A percentile compares a stretch with the other conserved stretches of the same genome.
These are phyloP conservation scores for Drosophila busckii DNA, from an alignment of 1,140 invertebrate genomes.

Conservation along the genomic window DNA sequence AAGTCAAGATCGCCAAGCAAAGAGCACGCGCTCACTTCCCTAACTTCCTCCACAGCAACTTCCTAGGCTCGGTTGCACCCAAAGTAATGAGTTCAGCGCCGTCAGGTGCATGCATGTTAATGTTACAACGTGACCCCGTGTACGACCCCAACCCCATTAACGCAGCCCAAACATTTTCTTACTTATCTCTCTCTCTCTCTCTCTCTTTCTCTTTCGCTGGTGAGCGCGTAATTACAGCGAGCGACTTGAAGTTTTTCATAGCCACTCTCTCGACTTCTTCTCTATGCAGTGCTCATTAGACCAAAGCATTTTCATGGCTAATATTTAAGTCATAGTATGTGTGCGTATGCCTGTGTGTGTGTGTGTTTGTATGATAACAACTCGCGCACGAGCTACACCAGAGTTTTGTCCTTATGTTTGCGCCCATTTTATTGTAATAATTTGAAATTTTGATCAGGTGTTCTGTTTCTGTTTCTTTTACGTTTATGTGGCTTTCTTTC, in stretches of 20 bases:
- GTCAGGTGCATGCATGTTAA: constrained; percentile 63
- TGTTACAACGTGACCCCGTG: constrained; percentile 42
- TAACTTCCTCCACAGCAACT: constrained; percentile 40
- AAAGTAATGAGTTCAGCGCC: constrained; percentile 61
- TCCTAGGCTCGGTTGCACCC: constrained; percentile 43
- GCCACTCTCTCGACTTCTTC: constrained; percentile 20
- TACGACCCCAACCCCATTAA: constrained; percentile 39
- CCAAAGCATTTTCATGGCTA: constrained; percentile 60
- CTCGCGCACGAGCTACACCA: constrained; percentile 58
- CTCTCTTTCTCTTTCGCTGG: not conserved
- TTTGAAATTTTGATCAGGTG: constrained; percentile 76
- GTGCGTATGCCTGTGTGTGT: constrained; percentile 21
- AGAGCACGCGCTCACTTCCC: constrained; percentile 70
- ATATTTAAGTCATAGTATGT: constrained; percentile 15
- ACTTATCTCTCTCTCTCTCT: constrained; percentile 6
- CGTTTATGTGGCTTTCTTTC: constrained; percentile 57
- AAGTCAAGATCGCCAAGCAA: constrained; percentile 26
- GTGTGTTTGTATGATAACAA: constrained; percentile 32
- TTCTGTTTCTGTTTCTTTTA: constrained; percentile 41
- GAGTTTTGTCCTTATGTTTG: constrained; percentile 63
- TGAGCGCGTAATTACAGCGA: constrained; percentile 55
- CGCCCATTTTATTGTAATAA: constrained; percentile 66
- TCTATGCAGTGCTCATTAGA: constrained; percentile 65
- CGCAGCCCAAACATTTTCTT: constrained; percentile 48
- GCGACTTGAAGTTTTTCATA: constrained; percentile 68